Base-by-base conservation (phyloP, 2,888 invertebrate species). In the Aleiodes testaceus region DNA sequence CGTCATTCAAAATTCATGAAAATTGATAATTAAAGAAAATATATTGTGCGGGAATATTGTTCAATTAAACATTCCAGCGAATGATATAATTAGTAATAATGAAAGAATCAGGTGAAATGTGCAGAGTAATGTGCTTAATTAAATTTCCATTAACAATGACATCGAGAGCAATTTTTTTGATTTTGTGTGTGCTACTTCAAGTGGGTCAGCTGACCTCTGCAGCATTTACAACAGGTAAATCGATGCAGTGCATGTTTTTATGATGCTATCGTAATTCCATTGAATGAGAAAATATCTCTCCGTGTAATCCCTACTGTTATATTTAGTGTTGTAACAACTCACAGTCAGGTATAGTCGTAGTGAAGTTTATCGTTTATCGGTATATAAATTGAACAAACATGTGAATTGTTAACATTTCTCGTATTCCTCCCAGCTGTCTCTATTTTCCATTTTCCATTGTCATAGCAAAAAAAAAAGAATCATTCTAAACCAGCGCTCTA, bases 161-260 rank as follows among this genome's bases (percentile, higher is more conserved):
- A 12, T 36, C 59, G 3, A 63, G 63, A 18, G 36, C 66, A 49
- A 69, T 77, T 70, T 49, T 75, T 70, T 77, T 83, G 22, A 75
- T 83, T 77, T 75, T 77, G 74, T 79, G 81, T 74, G 72, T 82
- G 49, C 64, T 80, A 22, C 76, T 86, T 16, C 79, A 82, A 63
- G 80, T 79, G 45, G 79, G 78, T 59, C 77, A 79, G 55, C 67
- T 79, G n/a, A 78, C 80, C 3, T 78, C 77, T 12, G 86, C 85
- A 1, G 82, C 83, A n/a, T 84, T 82, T 73, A 85, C 85, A 3
- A 86, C 85, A 55, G 86, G 86, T 83, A 79, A 26, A 85, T 68
- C 76, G 66, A 55, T 36, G 36, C 36, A 36, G 36, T 36, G 36
- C 9, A 36, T 36, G 36, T 36, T 36, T 36, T 36, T 36, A 36